Evolutionary conservation across 2,113 vertebrate species (phyloP).

Genomic region (Atrichornis clamosus): DNA sequence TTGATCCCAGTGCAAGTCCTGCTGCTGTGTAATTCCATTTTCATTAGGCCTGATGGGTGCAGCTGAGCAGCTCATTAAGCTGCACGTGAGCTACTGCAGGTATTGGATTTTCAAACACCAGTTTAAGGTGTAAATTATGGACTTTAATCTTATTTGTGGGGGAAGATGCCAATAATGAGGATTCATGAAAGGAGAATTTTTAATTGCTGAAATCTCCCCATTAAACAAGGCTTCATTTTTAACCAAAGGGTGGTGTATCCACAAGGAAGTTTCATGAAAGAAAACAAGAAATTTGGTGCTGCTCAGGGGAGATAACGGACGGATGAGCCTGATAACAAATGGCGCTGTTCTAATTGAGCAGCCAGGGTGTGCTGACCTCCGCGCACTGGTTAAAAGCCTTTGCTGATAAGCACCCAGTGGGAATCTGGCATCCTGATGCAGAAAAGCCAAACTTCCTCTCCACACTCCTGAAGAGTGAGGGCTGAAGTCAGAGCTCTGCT

Average conservation of each 20-base stretch:
- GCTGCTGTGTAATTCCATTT: not conserved
- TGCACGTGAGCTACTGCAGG: not conserved
- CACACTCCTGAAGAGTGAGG: not conserved
- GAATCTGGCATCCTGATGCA: not conserved
- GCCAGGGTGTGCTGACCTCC: not conserved
- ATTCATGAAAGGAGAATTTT: not conserved
- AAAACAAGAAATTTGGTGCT: not conserved
- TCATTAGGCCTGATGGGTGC: not conserved
- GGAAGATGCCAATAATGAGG: not conserved
- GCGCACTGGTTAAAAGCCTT: not conserved
- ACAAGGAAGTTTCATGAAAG: not conserved
- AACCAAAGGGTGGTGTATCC: not conserved
- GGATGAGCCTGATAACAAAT: not conserved
- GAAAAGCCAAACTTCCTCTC: not conserved
- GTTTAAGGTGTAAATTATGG: slow-evolving; percentile 17
- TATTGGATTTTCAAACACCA: not conserved
- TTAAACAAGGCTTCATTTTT: not conserved
- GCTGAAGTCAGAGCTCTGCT: not conserved
- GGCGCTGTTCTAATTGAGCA: not conserved
- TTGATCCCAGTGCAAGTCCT: not conserved
- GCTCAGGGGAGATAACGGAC: not conserved
- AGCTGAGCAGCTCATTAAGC: not conserved
- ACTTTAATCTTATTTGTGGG: slow-evolving; percentile 34
- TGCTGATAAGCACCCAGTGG: not conserved
- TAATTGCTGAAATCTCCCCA: not conserved